phyloP scores from a whole-genome alignment of 2,888 invertebrate species.

The Zaprionus lineosus region DNA sequence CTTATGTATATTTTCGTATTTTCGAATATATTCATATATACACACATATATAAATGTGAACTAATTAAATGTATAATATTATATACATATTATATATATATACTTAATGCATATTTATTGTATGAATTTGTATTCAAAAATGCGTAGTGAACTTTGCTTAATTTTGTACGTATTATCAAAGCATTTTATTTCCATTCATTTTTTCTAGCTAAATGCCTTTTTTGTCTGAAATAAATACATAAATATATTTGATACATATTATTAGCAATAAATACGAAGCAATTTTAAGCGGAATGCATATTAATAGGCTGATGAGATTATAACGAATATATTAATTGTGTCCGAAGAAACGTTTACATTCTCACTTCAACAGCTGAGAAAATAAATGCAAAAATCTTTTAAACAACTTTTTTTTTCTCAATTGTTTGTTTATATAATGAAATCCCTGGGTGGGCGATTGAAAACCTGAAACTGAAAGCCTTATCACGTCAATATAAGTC shows the following conservation, averaged over 20 bases:
- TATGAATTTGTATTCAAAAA: slow-evolving; percentile 32
- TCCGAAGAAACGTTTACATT: too few relatives aligned
- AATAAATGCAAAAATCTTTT: slow-evolving; percentile 57
- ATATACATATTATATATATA: slow-evolving; percentile 28
- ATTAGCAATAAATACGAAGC: slow-evolving; percentile 31
- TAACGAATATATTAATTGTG: slow-evolving; percentile 24
- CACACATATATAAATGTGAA: too few relatives aligned
- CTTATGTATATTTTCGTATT: too few relatives aligned
- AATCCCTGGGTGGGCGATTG: slow-evolving; percentile 8
- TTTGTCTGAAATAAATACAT: slow-evolving; percentile 20
- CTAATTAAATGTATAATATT: slow-evolving; percentile 13
- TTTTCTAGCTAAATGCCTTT: slow-evolving; percentile 73
- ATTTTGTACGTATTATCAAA: slow-evolving; percentile 5
- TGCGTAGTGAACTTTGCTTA: slow-evolving; percentile 49
- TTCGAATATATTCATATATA: too few relatives aligned
- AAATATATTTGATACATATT: slow-evolving; percentile 2
- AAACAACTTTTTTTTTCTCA: slow-evolving; percentile 50
- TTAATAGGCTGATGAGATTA: slow-evolving; percentile 29
- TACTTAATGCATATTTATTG: slow-evolving; percentile 24
- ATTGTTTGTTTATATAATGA: slow-evolving; percentile 11
- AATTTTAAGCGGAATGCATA: slow-evolving; percentile 32
- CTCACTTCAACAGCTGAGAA: slow-evolving; percentile 32
- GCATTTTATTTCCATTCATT: slow-evolving; percentile 30
- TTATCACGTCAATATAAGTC: too few relatives aligned
- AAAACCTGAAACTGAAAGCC: too few relatives aligned